A percentile compares a stretch with the other conserved stretches of the same genome.
These are phyloP conservation scores for Nanorana parkeri DNA, from an alignment of 2,113 vertebrate genomes.

Conservation along the genomic window DNA sequence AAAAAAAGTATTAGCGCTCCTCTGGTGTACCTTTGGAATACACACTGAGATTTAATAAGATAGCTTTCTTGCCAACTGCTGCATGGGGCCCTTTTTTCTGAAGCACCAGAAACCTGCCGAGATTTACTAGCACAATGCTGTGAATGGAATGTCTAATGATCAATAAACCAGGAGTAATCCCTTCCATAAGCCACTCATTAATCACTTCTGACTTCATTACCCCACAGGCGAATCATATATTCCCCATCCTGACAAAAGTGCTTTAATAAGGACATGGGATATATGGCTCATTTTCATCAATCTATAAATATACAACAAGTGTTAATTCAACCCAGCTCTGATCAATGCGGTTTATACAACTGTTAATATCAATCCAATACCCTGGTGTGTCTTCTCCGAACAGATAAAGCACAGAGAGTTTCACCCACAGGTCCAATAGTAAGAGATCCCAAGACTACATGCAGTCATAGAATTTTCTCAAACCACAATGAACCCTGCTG, in stretches of 20 bases:
- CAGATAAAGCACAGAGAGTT: constrained; percentile 13
- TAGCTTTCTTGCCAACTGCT: constrained; percentile 1
- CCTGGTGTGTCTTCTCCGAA: constrained; percentile 22
- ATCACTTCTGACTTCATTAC: constrained; percentile 53
- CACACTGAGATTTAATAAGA: constrained; percentile 9
- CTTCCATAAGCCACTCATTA: constrained; percentile 48
- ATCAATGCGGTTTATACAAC: constrained; percentile 48
- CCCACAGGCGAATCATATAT: constrained; percentile 49
- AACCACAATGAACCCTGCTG: background rate
- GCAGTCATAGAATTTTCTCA: background rate
- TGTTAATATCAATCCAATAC: constrained; percentile 49
- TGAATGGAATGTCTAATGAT: constrained; percentile 52
- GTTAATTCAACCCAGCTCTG: constrained; percentile 42
- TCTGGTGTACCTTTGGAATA: background rate
- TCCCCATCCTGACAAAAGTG: constrained; percentile 41
- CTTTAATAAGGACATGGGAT: constrained; percentile 45
- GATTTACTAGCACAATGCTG: constrained; percentile 42
- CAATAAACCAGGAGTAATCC: constrained; percentile 49
- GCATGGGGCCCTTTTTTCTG: constrained; percentile 2
- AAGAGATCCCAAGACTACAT: background rate
- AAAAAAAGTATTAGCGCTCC: background rate
- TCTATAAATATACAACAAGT: constrained; percentile 56
- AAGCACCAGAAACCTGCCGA: constrained; percentile 14
- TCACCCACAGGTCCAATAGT: constrained; percentile 40
- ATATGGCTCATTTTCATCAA: constrained; percentile 51